Evolutionary conservation across 2,888 invertebrate species (phyloP), one percentile per base, ranked within the genome.

Genomic region (Patella pellucida): DNA sequence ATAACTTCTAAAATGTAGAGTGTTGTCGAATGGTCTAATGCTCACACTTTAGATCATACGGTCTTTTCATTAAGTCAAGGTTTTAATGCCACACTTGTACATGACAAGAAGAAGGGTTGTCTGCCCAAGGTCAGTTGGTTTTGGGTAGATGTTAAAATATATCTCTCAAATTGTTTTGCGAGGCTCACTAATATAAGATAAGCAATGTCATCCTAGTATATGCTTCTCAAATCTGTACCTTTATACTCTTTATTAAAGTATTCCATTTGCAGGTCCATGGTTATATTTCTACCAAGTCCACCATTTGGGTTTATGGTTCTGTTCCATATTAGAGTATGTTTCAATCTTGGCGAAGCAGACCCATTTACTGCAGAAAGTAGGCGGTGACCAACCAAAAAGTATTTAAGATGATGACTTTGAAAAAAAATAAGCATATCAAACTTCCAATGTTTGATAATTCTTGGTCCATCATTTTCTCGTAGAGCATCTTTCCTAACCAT

Each of bases 241-340:
- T 82, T 81, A 51, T 76, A 81, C 31, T 75, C 75, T 71, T 76
- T 76, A 67, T 82, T 82, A n/a, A 69, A 77, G 62, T 71, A 76
- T 56, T 82, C 82, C 79, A 81, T 82, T 31, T 81, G 81, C 51
- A 82, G 70, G 68, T 82, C 82, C 79, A 80, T 81, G 12, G 68
- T 71, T 11, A 82, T 76, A 68, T 82, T 82, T 15, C 76, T 79
- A 19, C 76, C 81, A 19, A 19, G 52, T 27, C 79, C 79, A 16
- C 79, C 79, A 68, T 74, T 74, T n/a, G 72, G 56, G 56, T 80
- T 80, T 5, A 82, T 79, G n/a, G 79, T 82, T 56, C 82, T 70
- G 68, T 81, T 80, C 75, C 76, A 79, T 3, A 52, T 74, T 11
- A 80, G 71, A 7, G 78, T 62, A n/a, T 80, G 75, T 73, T 71